phyloP scores from a whole-genome alignment of 1,140 invertebrate species.

The Pomacea maculata region DNA sequence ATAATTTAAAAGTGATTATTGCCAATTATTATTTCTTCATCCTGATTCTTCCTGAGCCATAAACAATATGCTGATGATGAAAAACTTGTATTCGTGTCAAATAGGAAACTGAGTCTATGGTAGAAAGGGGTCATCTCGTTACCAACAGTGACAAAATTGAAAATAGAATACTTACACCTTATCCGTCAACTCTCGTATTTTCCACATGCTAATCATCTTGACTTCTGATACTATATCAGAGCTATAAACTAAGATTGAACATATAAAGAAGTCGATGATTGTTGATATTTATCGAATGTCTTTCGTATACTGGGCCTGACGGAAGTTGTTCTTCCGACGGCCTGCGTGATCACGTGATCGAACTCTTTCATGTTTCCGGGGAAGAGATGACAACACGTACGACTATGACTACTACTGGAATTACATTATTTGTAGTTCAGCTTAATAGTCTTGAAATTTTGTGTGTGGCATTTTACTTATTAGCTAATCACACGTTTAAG shows the following conservation, averaged over 20 bases:
- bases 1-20: not conserved
- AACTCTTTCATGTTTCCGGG: not conserved
- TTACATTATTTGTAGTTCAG: no score
- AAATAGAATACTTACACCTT: slow-evolving; percentile 86
- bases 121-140: slow-evolving; percentile 1
- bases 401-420: no score
- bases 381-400: not conserved
- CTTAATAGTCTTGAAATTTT: no score
- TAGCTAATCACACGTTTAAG: no score
- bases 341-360: slow-evolving; percentile 21
- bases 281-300: not conserved
- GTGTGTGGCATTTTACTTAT: no score
- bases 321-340: slow-evolving; percentile 11
- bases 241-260: not conserved
- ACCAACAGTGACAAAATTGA: not conserved
- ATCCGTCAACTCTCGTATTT: slow-evolving; percentile 91
- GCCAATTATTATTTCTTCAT: not conserved
- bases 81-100: slow-evolving; percentile 18
- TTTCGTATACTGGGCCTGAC: not conserved
- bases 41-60: not conserved
- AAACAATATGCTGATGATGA: not conserved
- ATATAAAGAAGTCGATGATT: not conserved
- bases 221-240: not conserved
- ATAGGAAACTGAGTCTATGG: slow-evolving; percentile 15
- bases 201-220: slow-evolving; percentile 73